phyloP scores from a whole-genome alignment of 1,140 invertebrate genomes.

The Grapholita molesta region DNA sequence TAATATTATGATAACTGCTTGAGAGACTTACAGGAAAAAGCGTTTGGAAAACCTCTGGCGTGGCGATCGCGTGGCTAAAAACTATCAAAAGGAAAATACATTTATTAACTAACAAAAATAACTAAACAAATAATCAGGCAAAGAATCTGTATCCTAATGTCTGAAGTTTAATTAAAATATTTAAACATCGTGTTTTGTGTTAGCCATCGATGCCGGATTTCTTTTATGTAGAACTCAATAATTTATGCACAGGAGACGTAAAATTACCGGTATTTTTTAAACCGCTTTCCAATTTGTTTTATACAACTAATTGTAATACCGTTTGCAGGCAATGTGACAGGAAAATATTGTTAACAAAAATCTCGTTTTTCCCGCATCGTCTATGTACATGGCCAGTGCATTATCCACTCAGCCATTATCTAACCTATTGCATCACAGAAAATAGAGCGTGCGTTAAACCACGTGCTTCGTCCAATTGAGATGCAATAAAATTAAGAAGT shows the following conservation, averaged over 20 bases:
- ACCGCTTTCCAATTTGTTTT: no score
- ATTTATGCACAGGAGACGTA: no score
- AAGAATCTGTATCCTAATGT: not conserved
- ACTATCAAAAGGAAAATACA: not conserved
- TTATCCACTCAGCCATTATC: not conserved
- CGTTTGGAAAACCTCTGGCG: not conserved
- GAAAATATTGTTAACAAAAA: no score
- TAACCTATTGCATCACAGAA: conserved; percentile 1
- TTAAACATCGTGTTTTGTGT: not conserved
- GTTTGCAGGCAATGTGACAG: not conserved
- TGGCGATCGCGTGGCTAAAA: not conserved
- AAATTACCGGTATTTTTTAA: no score
- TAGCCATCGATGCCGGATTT: no score
- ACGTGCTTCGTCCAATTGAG: conserved; percentile 9
- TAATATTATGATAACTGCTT: not conserved
- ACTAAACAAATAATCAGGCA: not conserved
- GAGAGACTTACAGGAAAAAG: not conserved
- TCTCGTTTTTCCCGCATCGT: not conserved
- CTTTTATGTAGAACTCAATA: no score
- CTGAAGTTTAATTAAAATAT: not conserved
- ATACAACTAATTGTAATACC: not conserved
- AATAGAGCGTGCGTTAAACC: not conserved
- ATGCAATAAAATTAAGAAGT: conserved; percentile 13
- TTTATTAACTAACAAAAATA: not conserved
- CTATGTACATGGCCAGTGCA: not conserved